Evolutionary conservation across 2,113 vertebrate species (phyloP).

Genomic region (Corythornis madagascariensis): DNA sequence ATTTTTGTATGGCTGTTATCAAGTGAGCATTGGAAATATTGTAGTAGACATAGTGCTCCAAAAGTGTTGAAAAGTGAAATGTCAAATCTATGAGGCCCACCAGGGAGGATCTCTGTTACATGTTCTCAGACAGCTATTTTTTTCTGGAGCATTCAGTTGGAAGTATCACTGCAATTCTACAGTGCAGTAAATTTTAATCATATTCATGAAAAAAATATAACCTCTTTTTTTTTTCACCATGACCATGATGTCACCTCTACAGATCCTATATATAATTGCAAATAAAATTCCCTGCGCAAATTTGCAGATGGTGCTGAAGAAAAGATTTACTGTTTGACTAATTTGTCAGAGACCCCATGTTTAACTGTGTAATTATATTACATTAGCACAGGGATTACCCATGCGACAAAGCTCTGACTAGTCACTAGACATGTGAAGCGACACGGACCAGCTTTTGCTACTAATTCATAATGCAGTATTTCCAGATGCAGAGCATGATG

Average conservation of each 20-base stretch:
- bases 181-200: not conserved
- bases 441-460: not conserved
- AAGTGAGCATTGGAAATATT: not conserved
- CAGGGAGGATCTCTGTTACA: not conserved
- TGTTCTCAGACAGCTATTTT: not conserved
- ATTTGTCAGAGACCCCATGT: not conserved
- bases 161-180: not conserved
- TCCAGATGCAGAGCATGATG: slow-evolving; percentile 16
- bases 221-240: not conserved
- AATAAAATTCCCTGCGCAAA: not conserved
- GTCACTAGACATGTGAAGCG: not conserved
- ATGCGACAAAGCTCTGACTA: not conserved
- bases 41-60: not conserved
- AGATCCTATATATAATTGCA: not conserved
- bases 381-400: not conserved
- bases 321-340: not conserved
- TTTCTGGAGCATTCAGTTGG: not conserved
- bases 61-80: slow-evolving; percentile 25
- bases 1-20: not conserved
- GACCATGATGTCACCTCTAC: not conserved
- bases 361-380: not conserved
- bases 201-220: not conserved
- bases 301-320: not conserved
- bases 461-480: not conserved
- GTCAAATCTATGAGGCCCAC: not conserved